phyloP scores from a whole-genome alignment of 2,113 vertebrate species.

The Oenanthe melanoleuca region DNA sequence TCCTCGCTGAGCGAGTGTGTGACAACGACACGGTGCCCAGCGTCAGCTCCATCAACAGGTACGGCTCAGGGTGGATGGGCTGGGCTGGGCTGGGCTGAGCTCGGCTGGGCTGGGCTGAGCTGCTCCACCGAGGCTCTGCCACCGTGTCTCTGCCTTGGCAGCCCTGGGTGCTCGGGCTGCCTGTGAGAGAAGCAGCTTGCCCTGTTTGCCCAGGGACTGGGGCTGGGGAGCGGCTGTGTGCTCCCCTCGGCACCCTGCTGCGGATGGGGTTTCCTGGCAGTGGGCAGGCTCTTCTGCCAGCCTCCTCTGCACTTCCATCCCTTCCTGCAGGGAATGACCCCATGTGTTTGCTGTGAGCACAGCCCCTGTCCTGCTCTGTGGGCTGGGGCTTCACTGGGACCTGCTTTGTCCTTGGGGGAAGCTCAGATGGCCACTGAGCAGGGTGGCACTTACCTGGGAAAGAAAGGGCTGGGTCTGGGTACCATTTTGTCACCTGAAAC shows the following conservation, averaged over 20 bases:
- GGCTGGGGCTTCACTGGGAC: accelerated
- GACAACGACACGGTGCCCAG: constrained; percentile 99
- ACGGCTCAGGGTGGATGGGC: background rate
- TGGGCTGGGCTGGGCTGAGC: too few species aligned
- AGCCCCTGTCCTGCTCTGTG: accelerated
- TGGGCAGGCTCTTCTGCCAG: background rate
- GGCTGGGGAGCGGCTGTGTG: background rate
- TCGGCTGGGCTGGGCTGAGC: background rate
- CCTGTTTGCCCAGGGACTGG: accelerated
- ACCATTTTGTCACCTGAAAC: background rate
- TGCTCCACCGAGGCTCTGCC: accelerated
- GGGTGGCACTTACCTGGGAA: background rate
- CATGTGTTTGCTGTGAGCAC: accelerated
- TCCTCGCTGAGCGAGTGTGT: constrained; percentile 95
- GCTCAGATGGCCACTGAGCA: accelerated
- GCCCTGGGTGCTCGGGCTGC: accelerated
- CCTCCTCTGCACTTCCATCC: accelerated
- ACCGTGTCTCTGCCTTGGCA: too few species aligned
- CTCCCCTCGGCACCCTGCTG: too few species aligned
- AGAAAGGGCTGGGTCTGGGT: background rate
- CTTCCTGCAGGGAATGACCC: background rate
- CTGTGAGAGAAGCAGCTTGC: background rate
- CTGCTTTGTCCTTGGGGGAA: accelerated
- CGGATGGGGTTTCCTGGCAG: accelerated
- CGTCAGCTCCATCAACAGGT: constrained; percentile 99